phyloP scores from a whole-genome alignment of 2,888 invertebrate genomes.

The Lysandra bellargus region DNA sequence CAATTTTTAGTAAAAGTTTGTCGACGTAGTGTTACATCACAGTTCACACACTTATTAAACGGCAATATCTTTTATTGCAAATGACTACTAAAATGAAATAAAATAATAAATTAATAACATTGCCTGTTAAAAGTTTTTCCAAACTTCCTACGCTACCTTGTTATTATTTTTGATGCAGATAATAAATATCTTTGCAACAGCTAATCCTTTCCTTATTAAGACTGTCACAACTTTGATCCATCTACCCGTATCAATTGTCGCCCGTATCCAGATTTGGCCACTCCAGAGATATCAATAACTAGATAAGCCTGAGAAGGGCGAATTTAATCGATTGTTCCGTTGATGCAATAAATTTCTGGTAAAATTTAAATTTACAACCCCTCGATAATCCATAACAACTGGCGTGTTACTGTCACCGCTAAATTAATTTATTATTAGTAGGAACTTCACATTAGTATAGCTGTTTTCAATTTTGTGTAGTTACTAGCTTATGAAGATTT shows the following conservation, averaged over 20 bases:
- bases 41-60: too few species aligned
- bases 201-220: slow-evolving; percentile 51
- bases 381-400: slow-evolving; percentile 37
- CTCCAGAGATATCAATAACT: slow-evolving; percentile 77
- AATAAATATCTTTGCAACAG: neutral
- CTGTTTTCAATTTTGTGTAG: neutral
- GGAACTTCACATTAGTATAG: neutral
- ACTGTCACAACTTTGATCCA: slow-evolving; percentile 51
- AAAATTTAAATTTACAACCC: slow-evolving; percentile 53
- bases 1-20: neutral
- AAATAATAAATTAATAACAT: neutral
- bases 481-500: neutral
- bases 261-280: slow-evolving; percentile 74
- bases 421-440: slow-evolving; percentile 13
- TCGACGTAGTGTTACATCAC: neutral
- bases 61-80: too few species aligned
- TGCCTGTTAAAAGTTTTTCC: neutral
- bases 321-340: slow-evolving; percentile 71
- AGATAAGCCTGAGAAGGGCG: slow-evolving; percentile 60
- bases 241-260: slow-evolving; percentile 69
- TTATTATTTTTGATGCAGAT: slow-evolving; percentile 10
- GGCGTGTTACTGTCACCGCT: slow-evolving; percentile 34
- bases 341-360: slow-evolving; percentile 64
- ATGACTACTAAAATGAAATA: neutral
- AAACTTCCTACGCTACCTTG: neutral